A percentile compares a stretch with the other conserved stretches of the same genome.
These are phyloP conservation scores for Pilophorus perplexus DNA, from an alignment of 2,888 invertebrate species.

Conservation along the genomic window DNA sequence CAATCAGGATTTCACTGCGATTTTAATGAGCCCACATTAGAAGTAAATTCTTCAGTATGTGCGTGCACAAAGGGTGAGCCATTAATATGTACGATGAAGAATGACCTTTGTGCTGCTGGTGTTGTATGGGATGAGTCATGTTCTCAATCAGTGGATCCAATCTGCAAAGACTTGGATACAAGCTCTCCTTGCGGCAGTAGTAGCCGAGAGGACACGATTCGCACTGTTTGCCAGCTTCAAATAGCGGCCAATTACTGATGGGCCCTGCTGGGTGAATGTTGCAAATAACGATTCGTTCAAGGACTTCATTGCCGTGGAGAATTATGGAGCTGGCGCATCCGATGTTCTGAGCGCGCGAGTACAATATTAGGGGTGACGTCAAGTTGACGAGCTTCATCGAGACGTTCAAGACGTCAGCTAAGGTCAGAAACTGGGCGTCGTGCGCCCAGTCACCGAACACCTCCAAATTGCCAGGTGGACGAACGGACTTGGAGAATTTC, in stretches of 20 bases:
- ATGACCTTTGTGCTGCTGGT: too few species aligned
- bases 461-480: background rate
- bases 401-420: background rate
- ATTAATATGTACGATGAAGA: too few species aligned
- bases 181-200: background rate
- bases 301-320: background rate
- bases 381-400: background rate
- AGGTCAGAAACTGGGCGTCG: background rate
- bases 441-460: background rate
- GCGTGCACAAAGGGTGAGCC: too few species aligned
- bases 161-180: too few species aligned
- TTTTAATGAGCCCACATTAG: too few species aligned
- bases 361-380: background rate
- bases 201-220: background rate
- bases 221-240: background rate
- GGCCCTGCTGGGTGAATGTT: background rate
- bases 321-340: background rate
- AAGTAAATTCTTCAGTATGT: too few species aligned
- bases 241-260: background rate
- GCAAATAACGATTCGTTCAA: background rate
- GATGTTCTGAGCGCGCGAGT: background rate
- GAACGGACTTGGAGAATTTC: background rate
- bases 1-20: too few species aligned
- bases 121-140: too few species aligned
- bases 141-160: too few species aligned